phyloP scores from a whole-genome alignment of 2,888 invertebrate species.

The Zhuqinia jingwanae region DNA sequence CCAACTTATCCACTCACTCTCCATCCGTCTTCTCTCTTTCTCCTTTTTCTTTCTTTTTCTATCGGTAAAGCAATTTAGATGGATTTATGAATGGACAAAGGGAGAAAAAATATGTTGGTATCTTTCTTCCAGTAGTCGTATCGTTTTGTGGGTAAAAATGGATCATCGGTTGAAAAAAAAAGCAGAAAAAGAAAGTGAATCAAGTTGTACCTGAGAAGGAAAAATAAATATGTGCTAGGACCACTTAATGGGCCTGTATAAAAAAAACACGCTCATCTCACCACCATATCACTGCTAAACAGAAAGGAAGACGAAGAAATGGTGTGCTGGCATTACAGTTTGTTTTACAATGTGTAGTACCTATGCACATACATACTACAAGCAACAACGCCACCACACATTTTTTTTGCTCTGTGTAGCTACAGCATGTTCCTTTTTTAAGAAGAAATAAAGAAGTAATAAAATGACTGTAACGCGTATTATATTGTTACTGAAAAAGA shows the following conservation, averaged over 20 bases:
- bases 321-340: no score
- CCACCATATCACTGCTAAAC: no score
- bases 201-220: constrained; percentile 45
- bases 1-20: neutral
- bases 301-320: no score
- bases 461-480: neutral
- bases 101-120: constrained; percentile 14
- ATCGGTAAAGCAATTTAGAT: constrained; percentile 13
- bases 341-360: no score
- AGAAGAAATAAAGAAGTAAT: neutral
- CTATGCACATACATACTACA: neutral
- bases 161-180: neutral
- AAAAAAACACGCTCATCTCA: no score
- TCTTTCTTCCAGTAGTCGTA: neutral
- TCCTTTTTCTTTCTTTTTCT: neutral
- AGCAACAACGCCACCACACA: neutral
- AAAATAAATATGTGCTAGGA: constrained; percentile 16
- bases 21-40: constrained; percentile 35
- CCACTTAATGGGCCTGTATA: neutral
- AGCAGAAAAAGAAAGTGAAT: neutral
- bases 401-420: neutral
- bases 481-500: constrained; percentile 2
- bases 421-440: neutral
- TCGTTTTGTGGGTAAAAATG: neutral
- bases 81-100: constrained; percentile 65